Base-by-base conservation (phyloP, 2,888 invertebrate species). In the Drosophila hamatofila region DNA sequence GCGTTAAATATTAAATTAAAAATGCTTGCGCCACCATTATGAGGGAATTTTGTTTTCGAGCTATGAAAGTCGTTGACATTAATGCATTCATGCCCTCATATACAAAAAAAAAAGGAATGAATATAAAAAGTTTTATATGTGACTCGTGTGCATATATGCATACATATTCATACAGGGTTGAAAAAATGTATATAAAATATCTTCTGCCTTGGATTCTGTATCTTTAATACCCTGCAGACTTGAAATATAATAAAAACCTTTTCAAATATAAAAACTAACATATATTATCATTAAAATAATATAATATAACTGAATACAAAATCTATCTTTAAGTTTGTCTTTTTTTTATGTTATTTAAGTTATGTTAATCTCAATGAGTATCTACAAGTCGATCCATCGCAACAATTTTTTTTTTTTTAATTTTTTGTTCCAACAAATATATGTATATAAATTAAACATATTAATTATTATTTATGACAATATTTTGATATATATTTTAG, bases 401-500 rank as follows among this genome's bases (percentile, higher is more conserved):
- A 2, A 5, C 6, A 5, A 3, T 16, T 52, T 52, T 55, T 46
- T 61, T 46, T 7, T 30, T 30, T 8, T 54, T 51, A 56, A 25
- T 60, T 44, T 70, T 67, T 77, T 58, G 49, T 52, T 60, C 48
- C 14, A 44, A 49, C 71, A 52, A 64, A 71, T 49, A 58, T 25
- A 71, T 49, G 55, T 25, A 59, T 68, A 52, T 58, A 27, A 41
- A 30, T 21, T 44, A 27, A 57, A 52, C 59, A 68, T 73, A 78
- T 86, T 89, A 88, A 90, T 89, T 90, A 86, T 86, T 90, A 90
- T 89, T 89, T 89, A 88, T 83, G 71, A 68, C 54, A 70, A 68
- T 81, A 72, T 80, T 84, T 75, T 77, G 72, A 69, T 75, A 73
- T 69, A 75, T 67, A 64, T 69, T 70, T 75, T 84, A 78, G 69